Base-by-base conservation (phyloP, 2,113 vertebrate species). In the Campylomormyrus tamandua region DNA sequence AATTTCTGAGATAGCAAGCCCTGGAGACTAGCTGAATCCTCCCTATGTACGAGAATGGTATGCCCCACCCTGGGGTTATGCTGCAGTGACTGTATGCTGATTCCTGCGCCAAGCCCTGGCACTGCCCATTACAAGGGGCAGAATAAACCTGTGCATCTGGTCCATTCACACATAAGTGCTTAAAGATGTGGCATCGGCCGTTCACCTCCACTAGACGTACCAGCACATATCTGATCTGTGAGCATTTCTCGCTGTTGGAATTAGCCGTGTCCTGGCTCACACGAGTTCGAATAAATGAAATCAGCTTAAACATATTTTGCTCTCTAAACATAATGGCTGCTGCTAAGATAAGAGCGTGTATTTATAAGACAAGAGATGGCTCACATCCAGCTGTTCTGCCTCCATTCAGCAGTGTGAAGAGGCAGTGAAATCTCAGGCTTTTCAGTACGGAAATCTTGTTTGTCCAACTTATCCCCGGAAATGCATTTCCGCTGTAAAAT, bases 31-130 rank as follows among this genome's bases (percentile, higher is more conserved):
- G 88, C 86, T 87, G 31, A 89, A 90, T 58, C 56, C 31, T 42
- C 1, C 48, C 17, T 90, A 11, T 89, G 92, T 83, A 90, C 24
- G 11, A 31, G 89, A 90, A 89, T 92, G 27, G 70, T 77, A 35
- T 77, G 49, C 85, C 92, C 89, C 89, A 80, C n/a, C 62, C 62
- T 66, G 62, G 0, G 0, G 0, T 90, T 48, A 31, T 49, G 27
- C 90, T 90, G 89, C 89, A 90, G 1, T 90, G 93, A 93, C 92
- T 93, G 56, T 83, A 90, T 70, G 15, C 52, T 90, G 46, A 27
- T 58, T 74, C 88, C 90, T 1, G 58, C 83, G 80, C 45, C 86
- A 92, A 92, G 21, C 90, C 19, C 66, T 93, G 56, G 80, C 90
- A 89, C 89, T 56, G 87, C 35, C 50, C 19, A 53, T 77, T 91